Evolutionary conservation across 2,113 vertebrate species (phyloP).

Genomic region (Corythornis vintsioides): DNA sequence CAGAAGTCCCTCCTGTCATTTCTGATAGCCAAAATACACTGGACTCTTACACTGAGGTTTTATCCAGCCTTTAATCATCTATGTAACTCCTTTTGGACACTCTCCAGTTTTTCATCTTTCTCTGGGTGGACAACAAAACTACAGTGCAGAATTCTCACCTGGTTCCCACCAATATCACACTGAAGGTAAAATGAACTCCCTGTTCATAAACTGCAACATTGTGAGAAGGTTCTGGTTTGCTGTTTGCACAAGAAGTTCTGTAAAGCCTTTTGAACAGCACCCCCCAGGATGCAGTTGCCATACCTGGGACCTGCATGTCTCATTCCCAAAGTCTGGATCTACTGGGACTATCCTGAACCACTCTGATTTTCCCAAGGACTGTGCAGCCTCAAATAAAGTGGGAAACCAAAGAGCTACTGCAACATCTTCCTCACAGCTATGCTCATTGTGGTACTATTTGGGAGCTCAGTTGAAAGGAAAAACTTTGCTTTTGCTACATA

Average conservation of each 20-base stretch:
- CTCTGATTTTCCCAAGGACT: not conserved
- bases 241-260: not conserved
- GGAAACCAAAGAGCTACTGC: not conserved
- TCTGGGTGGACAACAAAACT: not conserved
- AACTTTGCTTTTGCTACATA: not conserved
- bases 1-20: not conserved
- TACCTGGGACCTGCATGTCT: not conserved
- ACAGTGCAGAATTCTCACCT: not conserved
- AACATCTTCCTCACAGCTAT: not conserved
- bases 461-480: not conserved
- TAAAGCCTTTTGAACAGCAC: not conserved
- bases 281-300: not conserved
- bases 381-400: not conserved
- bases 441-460: not conserved
- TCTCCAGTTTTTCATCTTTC: not conserved
- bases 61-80: not conserved
- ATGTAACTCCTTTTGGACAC: not conserved
- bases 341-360: not conserved
- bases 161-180: not conserved
- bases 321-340: not conserved
- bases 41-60: not conserved
- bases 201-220: not conserved
- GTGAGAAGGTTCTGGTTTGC: not conserved
- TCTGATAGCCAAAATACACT: not conserved
- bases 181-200: not conserved